phyloP scores from a whole-genome alignment of 2,113 vertebrate genomes.

The Seriola aureovittata region DNA sequence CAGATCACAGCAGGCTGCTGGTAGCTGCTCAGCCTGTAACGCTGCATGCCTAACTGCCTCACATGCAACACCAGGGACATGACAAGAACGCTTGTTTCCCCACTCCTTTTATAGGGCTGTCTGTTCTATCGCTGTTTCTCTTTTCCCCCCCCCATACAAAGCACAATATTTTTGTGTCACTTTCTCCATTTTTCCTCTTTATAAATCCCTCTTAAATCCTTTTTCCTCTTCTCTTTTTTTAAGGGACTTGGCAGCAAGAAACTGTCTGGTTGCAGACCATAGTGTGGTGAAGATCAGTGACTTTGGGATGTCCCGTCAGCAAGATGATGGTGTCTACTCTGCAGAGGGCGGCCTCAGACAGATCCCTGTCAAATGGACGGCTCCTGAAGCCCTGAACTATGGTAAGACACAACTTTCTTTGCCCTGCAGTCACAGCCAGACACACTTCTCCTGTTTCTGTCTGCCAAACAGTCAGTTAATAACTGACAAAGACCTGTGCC shows the following conservation, averaged over 20 bases:
- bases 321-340: slow-evolving; percentile 93
- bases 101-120: background rate
- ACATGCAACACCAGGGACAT: slow-evolving; percentile 32
- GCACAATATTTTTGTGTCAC: background rate
- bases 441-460: background rate
- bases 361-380: slow-evolving; percentile 97
- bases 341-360: slow-evolving; percentile 92
- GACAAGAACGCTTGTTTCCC: slow-evolving; percentile 30
- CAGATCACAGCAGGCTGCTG: slow-evolving; percentile 52
- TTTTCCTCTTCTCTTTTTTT: background rate
- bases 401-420: slow-evolving; percentile 79
- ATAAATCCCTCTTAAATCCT: background rate
- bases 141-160: background rate
- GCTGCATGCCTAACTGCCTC: slow-evolving; percentile 53
- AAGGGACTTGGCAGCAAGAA: slow-evolving; percentile 96
- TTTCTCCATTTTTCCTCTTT: background rate
- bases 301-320: slow-evolving; percentile 97
- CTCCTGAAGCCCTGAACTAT: slow-evolving; percentile 95
- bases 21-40: slow-evolving; percentile 45
- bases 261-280: slow-evolving; percentile 94
- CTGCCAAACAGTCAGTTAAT: background rate
- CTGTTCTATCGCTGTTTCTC: background rate
- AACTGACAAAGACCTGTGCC: background rate
- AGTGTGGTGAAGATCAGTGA: slow-evolving; percentile 96
- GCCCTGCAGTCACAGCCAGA: slow-evolving; percentile 9